A percentile compares a stretch with the other conserved stretches of the same genome.
These are phyloP conservation scores for Copsychus sechellarum DNA, from an alignment of 2,113 vertebrate genomes.

Conservation along the genomic window DNA sequence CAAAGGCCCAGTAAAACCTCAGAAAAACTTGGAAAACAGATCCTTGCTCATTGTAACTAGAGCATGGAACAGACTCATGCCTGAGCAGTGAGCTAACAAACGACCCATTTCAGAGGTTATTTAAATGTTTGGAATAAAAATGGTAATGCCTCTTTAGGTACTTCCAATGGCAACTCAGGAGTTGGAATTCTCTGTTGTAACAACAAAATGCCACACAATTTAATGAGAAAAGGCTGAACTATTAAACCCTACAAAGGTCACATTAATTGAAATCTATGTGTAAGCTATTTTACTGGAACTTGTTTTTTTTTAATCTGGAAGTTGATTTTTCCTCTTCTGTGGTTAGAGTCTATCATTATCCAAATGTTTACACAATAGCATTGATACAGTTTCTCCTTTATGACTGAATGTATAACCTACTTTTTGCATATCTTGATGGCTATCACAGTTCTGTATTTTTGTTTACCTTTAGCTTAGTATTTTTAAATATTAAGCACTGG, in stretches of 20 bases:
- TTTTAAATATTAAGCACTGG: background rate
- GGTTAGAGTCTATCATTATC: background rate
- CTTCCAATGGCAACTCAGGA: constrained; percentile 9
- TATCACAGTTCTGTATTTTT: background rate
- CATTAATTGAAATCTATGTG: constrained; percentile 26
- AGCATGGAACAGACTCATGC: constrained; percentile 45
- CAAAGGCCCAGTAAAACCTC: constrained; percentile 7
- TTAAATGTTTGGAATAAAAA: constrained; percentile 72
- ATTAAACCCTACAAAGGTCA: background rate
- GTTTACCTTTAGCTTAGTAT: background rate
- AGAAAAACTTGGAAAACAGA: constrained; percentile 32
- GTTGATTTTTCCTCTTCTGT: background rate
- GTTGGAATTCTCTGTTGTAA: constrained; percentile 5
- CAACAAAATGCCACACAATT: constrained; percentile 18
- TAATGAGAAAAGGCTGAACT: background rate
- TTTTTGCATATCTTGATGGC: background rate
- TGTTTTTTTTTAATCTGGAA: background rate
- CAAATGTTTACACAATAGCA: background rate
- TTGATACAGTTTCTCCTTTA: background rate
- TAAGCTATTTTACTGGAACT: constrained; percentile 5
- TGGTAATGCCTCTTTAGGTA: constrained; percentile 54
- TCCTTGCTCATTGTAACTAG: background rate
- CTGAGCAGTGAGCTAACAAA: constrained; percentile 26
- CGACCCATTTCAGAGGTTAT: constrained; percentile 65
- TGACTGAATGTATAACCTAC: background rate